These are phyloP conservation scores for Stenodera caucasica DNA, from an alignment of 2,888 invertebrate genomes.

Conservation along the genomic window DNA sequence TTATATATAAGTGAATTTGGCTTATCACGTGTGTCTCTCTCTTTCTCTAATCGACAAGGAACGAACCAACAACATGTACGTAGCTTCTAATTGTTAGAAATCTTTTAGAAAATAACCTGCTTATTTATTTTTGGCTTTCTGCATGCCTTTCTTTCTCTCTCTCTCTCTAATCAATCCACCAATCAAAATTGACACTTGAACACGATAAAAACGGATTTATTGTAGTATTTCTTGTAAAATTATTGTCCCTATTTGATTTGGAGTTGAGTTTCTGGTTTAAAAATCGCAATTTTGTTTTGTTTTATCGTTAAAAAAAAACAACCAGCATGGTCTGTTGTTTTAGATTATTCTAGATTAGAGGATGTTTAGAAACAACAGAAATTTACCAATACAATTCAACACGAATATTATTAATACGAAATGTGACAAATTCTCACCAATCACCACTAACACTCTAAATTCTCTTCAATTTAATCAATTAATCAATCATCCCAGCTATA, in stretches of 20 bases:
- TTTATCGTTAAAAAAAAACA: constrained; percentile 29
- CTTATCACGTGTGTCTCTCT: constrained; percentile 40
- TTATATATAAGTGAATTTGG: constrained; percentile 44
- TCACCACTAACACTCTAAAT: not conserved
- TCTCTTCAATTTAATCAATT: not conserved
- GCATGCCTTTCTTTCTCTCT: constrained; percentile 26
- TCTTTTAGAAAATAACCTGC: constrained; percentile 17
- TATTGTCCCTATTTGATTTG: constrained; percentile 28
- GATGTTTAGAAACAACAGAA: not conserved
- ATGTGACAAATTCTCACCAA: not conserved
- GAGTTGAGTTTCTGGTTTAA: constrained; percentile 27
- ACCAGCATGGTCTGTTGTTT: constrained; percentile 44
- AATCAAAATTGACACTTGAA: constrained; percentile 22
- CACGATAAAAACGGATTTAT: constrained; percentile 53
- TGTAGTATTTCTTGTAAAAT: not conserved
- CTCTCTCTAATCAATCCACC: constrained; percentile 30
- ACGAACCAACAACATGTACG: constrained; percentile 45
- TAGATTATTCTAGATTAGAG: constrained; percentile 11
- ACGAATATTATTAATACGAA: not conserved
- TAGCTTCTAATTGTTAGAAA: constrained; percentile 33
- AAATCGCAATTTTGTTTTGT: constrained; percentile 22
- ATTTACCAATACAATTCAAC: not conserved
- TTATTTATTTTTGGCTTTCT: constrained; percentile 18
- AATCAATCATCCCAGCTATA: too few relatives aligned
- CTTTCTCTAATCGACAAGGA: constrained; percentile 33